Base-by-base conservation (phyloP, 2,797 vertebrate genomes). In the Sebastes aleutianus region DNA sequence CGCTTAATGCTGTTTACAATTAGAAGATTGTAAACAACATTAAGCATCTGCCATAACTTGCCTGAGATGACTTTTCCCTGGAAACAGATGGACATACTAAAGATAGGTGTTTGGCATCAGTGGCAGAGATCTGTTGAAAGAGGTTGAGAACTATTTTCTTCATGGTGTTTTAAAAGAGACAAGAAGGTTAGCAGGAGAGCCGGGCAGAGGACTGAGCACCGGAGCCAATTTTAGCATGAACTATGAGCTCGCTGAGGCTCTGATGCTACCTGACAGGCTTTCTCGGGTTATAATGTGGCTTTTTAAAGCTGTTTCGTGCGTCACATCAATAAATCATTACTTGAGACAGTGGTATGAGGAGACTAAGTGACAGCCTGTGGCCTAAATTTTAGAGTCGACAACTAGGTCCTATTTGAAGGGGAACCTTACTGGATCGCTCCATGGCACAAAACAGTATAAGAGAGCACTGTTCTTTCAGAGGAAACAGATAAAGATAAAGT, bases 1-100 rank as follows among this genome's bases (percentile, higher is more conserved):
- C 29, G n/a, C 1, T 32, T 10, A 10, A 72, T 72, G 54, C 58
- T 80, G 71, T 78, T 80, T 43, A 78, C 64, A 65, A 22, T 29
- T n/a, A 20, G 3, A 20, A 8, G 47, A 50, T 20, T 50, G 18
- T 50, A 50, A 50, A 50, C 47, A 50, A 20, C 43, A 18, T 47
- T 16, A 47, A 16, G 43, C 16, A 47, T 47, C 43, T 47, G 43
- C 18, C 47, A 50, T 50, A 20, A 20, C 18, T 50, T 50, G 18
- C 18, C 47, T 50, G 18, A 50, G 47, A n/a, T 76, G 43, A 70
- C 68, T 32, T 65, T 16, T 50, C 9, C 3, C 18, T 62, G 32
- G 63, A 7, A 31, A 43, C 22, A 70, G 20, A 34, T 34, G 5
- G 10, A 53, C 54, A 11, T 2, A 22, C 31, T 73, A 3, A 63